A percentile compares a stretch with the other conserved stretches of the same genome.
These are phyloP conservation scores for Drosophila rufa DNA, from an alignment of 1,140 invertebrate species.

Conservation along the genomic window DNA sequence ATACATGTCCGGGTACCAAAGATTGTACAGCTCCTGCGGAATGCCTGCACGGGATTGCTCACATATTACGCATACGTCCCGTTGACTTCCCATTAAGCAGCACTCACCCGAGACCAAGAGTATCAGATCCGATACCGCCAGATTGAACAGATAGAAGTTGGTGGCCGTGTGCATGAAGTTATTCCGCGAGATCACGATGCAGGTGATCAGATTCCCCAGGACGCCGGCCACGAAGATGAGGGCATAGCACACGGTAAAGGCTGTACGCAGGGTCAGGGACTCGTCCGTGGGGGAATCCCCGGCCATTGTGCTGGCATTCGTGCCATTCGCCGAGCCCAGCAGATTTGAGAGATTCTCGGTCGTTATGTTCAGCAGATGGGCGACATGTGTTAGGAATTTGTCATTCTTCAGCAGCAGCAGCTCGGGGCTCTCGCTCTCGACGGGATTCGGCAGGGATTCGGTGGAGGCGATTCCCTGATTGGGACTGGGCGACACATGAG, in stretches of 20 bases:
- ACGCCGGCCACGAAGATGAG: slow-evolving; percentile 92
- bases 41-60: slow-evolving; percentile 85
- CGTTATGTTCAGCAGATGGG: slow-evolving; percentile 78
- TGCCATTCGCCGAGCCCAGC: slow-evolving; percentile 43
- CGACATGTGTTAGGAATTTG: slow-evolving; percentile 77
- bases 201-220: slow-evolving; percentile 93
- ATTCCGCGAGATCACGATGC: slow-evolving; percentile 92
- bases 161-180: slow-evolving; percentile 92
- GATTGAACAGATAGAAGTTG: slow-evolving; percentile 94
- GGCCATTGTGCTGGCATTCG: slow-evolving; percentile 50
- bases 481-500: slow-evolving; percentile 58
- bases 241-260: slow-evolving; percentile 89
- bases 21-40: slow-evolving; percentile 91
- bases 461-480: slow-evolving; percentile 17
- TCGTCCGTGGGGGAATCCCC: slow-evolving; percentile 60
- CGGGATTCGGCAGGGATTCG: slow-evolving; percentile 5
- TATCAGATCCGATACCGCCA: slow-evolving; percentile 94
- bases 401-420: slow-evolving; percentile 72
- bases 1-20: slow-evolving; percentile 92
- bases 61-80: slow-evolving; percentile 53
- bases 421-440: slow-evolving; percentile 51
- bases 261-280: slow-evolving; percentile 87
- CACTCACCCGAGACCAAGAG: slow-evolving; percentile 88
- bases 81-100: background rate
- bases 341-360: slow-evolving; percentile 77